Evolutionary conservation across 1,140 invertebrate species (phyloP).

Genomic region (Glossosoma conforme): DNA sequence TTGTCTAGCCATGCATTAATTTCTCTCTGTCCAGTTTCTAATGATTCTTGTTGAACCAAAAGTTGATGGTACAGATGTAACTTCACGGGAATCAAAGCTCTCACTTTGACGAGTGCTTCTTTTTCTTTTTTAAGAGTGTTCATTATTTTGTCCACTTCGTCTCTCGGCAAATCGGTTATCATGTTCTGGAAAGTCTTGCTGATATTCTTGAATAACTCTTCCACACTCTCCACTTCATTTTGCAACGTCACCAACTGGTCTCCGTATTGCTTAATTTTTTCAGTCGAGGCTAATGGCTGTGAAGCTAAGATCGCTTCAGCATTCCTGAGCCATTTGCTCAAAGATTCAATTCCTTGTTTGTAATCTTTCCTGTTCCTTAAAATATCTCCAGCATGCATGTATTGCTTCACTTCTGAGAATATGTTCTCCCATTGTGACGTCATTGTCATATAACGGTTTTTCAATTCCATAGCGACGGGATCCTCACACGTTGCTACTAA

Average conservation of each 20-base stretch:
- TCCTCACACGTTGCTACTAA: conserved; percentile 83
- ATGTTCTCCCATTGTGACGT: conserved; percentile 75
- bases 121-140: conserved; percentile 83
- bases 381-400: conserved; percentile 84
- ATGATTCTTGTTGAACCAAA: conserved; percentile 82
- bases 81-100: conserved; percentile 74
- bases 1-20: conserved; percentile 80
- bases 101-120: conserved; percentile 75
- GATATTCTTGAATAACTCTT: conserved; percentile 83
- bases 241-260: conserved; percentile 74
- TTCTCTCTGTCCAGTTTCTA: conserved; percentile 82
- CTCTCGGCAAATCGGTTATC: conserved; percentile 82
- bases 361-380: conserved; percentile 78
- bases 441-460: conserved; percentile 66
- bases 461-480: conserved; percentile 69
- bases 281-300: conserved; percentile 66
- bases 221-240: conserved; percentile 77
- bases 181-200: conserved; percentile 87
- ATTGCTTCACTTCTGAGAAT: conserved; percentile 74
- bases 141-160: conserved; percentile 89
- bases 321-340: conserved; percentile 74
- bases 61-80: conserved; percentile 78
- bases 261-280: conserved; percentile 73
- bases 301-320: conserved; percentile 66
- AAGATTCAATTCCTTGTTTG: conserved; percentile 64